Evolutionary conservation across 2,797 vertebrate genomes (phyloP), one percentile per base, ranked within the genome.

Genomic region (Lagocephalus sceleratus): DNA sequence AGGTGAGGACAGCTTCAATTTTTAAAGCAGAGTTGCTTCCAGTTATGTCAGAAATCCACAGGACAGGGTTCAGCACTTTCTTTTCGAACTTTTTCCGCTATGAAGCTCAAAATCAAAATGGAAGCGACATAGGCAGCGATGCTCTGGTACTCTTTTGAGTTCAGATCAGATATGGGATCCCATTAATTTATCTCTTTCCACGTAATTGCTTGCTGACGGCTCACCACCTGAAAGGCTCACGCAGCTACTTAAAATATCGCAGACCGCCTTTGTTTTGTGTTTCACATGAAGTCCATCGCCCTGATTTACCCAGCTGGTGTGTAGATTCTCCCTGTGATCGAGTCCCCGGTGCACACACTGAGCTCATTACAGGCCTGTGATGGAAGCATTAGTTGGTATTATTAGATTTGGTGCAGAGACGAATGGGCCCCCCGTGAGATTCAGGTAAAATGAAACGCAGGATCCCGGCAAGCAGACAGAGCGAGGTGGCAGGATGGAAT

Each of bases 341-440:
- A 61, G 47, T 67, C 61, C 60, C 64, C 5, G 8, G 17, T 51
- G 73, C 64, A 59, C 70, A 64, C 51, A 51, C 68, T 32, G 12
- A 66, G 70, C 76, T 80, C 76, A 71, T 85, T 80, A 79, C 17
- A 19, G 58, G 39, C 65, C 53, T 59, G 73, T 65, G 70, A 85
- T 75, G 53, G 74, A 78, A 57, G 65, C 61, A 75, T 85, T 82
- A 75, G 71, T 50, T 61, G 63, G 58, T 68, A 76, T 76, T 81
- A 81, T 85, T 83, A 77, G 72, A 85, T 82, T 79, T 75, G 57
- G 46, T 60, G 68, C 60, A 58, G 60, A 64, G 63, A 59, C 12
- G 35, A 68, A 66, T 53, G 54, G 64, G 40, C 57, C 67, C 79
- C 80, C 41, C 0, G 12, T 66, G 70, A 76, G 72, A 83, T 67